Percentiles rank a stretch among this genome's conserved stretches.
phyloP scores from a whole-genome alignment of 1,140 invertebrate species.

The Aporrectodea caliginosa region DNA sequence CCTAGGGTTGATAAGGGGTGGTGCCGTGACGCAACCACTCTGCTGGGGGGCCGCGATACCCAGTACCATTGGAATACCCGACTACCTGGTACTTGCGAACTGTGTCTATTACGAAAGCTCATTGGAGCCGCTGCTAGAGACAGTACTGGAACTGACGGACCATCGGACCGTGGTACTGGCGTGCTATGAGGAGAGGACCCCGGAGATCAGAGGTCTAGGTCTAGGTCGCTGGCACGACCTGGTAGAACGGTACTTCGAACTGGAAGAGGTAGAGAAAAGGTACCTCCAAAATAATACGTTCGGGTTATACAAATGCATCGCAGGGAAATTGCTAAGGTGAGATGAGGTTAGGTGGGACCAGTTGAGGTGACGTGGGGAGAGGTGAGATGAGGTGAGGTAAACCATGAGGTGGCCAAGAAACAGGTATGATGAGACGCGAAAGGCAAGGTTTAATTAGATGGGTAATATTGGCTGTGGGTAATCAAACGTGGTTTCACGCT shows the following conservation, averaged over 20 bases:
- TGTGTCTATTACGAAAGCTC: conserved; percentile 26
- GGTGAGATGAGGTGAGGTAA: too few species aligned
- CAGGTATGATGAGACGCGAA: too few species aligned
- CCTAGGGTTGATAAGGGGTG: neutral
- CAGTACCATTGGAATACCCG: neutral
- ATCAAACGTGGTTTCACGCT: too few species aligned
- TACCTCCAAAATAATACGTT: neutral
- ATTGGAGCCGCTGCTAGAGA: conserved; percentile 18
- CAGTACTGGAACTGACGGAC: neutral
- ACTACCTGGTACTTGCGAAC: conserved; percentile 24
- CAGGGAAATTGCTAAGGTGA: too few species aligned
- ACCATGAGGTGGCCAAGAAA: too few species aligned
- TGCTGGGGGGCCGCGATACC: conserved; percentile 17
- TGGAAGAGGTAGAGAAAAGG: neutral
- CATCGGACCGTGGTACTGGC: conserved; percentile 10
- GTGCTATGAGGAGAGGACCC: conserved; percentile 26
- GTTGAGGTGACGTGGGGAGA: too few species aligned
- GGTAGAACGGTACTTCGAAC: neutral
- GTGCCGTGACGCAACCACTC: neutral
- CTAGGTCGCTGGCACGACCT: neutral
- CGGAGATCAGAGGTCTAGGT: conserved; percentile 1
- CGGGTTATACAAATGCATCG: neutral
- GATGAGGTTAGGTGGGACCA: too few species aligned
- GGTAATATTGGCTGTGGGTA: too few species aligned
- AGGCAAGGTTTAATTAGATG: too few species aligned